Conservation (phyloP, 2,797 vertebrate species). For the Cynopterus sphinx region DNA sequence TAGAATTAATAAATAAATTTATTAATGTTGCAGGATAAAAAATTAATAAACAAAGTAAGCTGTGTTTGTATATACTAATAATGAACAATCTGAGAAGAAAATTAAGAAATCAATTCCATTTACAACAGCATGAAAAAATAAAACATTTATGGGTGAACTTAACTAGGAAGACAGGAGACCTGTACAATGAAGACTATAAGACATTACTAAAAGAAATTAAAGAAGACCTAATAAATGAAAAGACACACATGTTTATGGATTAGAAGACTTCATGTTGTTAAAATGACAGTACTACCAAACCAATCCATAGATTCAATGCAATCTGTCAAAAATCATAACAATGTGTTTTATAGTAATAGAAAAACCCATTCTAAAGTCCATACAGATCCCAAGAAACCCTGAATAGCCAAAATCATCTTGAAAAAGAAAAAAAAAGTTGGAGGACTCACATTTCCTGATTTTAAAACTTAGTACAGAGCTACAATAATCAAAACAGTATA, state of each 20-base stretch:
- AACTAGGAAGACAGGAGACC: not conserved
- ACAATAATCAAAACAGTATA: not conserved
- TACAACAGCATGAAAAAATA: not conserved
- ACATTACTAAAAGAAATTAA: not conserved
- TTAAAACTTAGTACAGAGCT: not conserved
- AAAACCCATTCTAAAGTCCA: not conserved
- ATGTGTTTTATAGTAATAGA: not conserved
- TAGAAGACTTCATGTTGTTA: not conserved
- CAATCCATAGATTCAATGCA: not conserved
- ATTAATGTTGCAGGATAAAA: not conserved
- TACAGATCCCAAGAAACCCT: not conserved
- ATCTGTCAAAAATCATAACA: not conserved
- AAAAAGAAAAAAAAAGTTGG: not conserved
- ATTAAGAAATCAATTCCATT: not conserved
- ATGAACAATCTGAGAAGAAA: not conserved
- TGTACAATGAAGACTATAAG: not conserved
- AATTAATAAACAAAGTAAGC: not conserved
- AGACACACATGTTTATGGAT: not conserved
- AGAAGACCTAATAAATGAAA: not conserved
- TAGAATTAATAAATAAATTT: not conserved
- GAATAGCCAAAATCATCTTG: not conserved
- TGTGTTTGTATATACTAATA: not conserved
- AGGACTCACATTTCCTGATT: not conserved
- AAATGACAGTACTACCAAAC: not conserved
- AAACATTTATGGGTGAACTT: not conserved